Evolutionary conservation across 2,888 invertebrate species (phyloP).

Genomic region (Stenoptilia bipunctidactyla): DNA sequence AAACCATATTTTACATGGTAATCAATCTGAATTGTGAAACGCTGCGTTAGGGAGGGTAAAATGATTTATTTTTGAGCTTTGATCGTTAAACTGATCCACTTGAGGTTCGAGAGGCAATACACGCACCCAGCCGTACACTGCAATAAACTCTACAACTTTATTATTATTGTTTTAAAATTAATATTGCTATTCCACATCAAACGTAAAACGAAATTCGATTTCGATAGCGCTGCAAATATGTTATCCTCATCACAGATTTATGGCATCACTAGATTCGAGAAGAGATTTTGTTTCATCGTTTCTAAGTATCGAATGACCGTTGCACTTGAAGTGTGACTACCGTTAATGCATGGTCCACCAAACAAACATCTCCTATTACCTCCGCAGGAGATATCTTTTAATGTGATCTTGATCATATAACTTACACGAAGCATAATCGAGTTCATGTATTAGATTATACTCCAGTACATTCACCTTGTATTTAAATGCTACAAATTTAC

Average conservation of each 20-base stretch:
- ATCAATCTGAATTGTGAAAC: constrained; percentile 23
- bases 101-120: constrained; percentile 32
- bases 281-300: constrained; percentile 23
- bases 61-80: constrained; percentile 41
- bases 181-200: constrained; percentile 25
- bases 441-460: neutral
- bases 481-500: neutral
- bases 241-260: too few relatives aligned
- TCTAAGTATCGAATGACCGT: constrained; percentile 48
- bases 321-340: constrained; percentile 53
- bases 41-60: constrained; percentile 25
- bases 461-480: neutral
- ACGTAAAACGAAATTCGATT: too few relatives aligned
- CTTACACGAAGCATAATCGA: neutral
- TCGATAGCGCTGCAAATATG: too few relatives aligned
- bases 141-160: constrained; percentile 46
- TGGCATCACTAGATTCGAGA: neutral
- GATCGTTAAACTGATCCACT: constrained; percentile 40
- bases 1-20: constrained; percentile 5
- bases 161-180: constrained; percentile 29
- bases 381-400: neutral
- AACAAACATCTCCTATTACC: constrained; percentile 21
- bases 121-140: constrained; percentile 30
- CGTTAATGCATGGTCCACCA: constrained; percentile 54
- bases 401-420: neutral